Percentiles rank a stretch among this genome's conserved stretches.
phyloP scores from a whole-genome alignment of 2,888 invertebrate species.

The Lasioglossum zephyrum region DNA sequence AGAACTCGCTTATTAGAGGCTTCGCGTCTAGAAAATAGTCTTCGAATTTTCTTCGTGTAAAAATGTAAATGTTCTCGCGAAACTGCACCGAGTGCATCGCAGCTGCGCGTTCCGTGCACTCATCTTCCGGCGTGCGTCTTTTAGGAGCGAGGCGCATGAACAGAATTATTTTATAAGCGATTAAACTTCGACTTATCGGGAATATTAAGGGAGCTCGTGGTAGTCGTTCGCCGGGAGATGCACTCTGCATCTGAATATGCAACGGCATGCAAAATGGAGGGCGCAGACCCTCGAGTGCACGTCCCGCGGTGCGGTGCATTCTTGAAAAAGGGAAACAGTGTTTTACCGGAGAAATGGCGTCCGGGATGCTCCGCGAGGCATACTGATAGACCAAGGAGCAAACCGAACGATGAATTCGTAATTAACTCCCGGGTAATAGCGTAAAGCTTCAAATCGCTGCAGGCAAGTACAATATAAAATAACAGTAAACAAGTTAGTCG shows the following conservation, averaged over 20 bases:
- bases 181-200: slow-evolving; percentile 47
- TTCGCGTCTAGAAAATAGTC: neutral
- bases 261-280: slow-evolving; percentile 8
- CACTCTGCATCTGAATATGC: slow-evolving; percentile 29
- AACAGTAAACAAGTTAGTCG: neutral
- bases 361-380: neutral
- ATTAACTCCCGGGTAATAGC: neutral
- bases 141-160: neutral
- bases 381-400: neutral
- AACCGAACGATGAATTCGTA: slow-evolving; percentile 3
- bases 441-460: neutral
- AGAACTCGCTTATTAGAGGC: neutral
- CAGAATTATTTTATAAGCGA: slow-evolving; percentile 42
- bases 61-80: neutral
- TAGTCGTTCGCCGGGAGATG: slow-evolving; percentile 33
- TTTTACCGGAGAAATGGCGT: neutral
- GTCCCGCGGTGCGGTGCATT: neutral
- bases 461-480: neutral
- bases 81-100: neutral
- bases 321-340: slow-evolving; percentile 12
- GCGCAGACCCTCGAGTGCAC: neutral
- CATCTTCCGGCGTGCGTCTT: neutral
- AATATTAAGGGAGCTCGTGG: neutral
- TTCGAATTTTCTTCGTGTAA: neutral
- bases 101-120: neutral